These are phyloP conservation scores for Siniperca chuatsi DNA, from an alignment of 2,113 vertebrate species.

Conservation along the genomic window DNA sequence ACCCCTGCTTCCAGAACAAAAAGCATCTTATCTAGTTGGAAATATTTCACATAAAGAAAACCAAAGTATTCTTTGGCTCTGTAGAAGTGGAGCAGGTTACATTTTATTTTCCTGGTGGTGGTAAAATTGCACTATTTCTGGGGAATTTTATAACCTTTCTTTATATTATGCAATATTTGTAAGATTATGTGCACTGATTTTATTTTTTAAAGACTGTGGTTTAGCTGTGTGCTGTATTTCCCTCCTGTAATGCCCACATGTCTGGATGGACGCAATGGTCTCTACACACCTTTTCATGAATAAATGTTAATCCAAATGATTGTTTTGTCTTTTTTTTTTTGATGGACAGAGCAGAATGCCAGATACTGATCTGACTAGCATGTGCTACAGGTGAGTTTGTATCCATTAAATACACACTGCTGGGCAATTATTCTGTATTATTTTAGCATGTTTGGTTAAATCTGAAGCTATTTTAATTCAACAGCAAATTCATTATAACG, in stretches of 20 bases:
- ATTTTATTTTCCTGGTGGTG: conserved; percentile 61
- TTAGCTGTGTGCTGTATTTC: conserved; percentile 58
- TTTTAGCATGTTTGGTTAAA: no score
- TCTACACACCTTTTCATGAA: conserved; percentile 59
- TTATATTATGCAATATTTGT: conserved; percentile 78
- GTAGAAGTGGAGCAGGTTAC: conserved; percentile 7
- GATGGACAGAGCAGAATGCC: background rate
- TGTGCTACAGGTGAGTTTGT: background rate
- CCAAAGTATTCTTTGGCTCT: background rate
- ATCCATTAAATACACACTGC: no score
- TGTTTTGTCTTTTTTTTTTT: background rate
- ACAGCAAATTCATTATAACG: background rate
- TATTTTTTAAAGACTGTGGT: conserved; percentile 64
- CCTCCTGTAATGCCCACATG: conserved; percentile 28
- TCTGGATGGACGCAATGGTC: conserved; percentile 42
- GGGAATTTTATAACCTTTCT: conserved; percentile 63
- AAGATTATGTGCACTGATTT: conserved; percentile 67
- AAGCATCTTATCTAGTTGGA: background rate
- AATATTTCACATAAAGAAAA: conserved; percentile 3
- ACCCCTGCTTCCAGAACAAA: background rate
- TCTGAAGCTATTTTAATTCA: background rate
- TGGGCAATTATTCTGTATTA: no score
- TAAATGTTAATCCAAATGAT: conserved; percentile 60
- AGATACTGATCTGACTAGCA: background rate
- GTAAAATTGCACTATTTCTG: conserved; percentile 71